phyloP scores from a whole-genome alignment of 2,888 invertebrate species.

The Chrysodeixis includens region DNA sequence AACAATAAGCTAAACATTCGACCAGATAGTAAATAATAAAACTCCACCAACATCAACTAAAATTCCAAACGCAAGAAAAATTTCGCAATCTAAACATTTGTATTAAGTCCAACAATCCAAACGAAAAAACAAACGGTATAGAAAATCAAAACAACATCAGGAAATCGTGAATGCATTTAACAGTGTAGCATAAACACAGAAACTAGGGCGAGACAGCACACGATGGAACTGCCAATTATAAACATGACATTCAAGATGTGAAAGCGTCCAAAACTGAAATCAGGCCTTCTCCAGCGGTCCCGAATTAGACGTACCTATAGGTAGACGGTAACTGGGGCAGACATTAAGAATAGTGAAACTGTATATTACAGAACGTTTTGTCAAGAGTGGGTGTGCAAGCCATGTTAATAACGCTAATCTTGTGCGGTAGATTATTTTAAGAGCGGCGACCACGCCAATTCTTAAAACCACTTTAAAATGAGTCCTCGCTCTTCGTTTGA shows the following conservation, averaged over 20 bases:
- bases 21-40: background rate
- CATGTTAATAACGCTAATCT: constrained; percentile 71
- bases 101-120: constrained; percentile 23
- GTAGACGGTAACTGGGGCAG: constrained; percentile 63
- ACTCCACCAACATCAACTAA: constrained; percentile 3
- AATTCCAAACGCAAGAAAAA: background rate
- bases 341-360: constrained; percentile 62
- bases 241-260: constrained; percentile 63
- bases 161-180: constrained; percentile 46
- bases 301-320: constrained; percentile 64
- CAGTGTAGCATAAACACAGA: constrained; percentile 51
- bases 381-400: constrained; percentile 62
- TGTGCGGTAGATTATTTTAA: constrained; percentile 69
- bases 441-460: constrained; percentile 66
- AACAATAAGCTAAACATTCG: background rate
- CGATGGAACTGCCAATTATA: constrained; percentile 59
- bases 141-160: constrained; percentile 41
- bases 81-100: constrained; percentile 13
- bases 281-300: constrained; percentile 56
- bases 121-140: constrained; percentile 27
- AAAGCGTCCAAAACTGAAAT: constrained; percentile 59
- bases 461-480: constrained; percentile 54
- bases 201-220: constrained; percentile 55
- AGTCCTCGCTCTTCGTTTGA: constrained; percentile 49
- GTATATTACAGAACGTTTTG: constrained; percentile 63